phyloP scores from a whole-genome alignment of 2,113 vertebrate genomes.

The Ceyx margarethae region DNA sequence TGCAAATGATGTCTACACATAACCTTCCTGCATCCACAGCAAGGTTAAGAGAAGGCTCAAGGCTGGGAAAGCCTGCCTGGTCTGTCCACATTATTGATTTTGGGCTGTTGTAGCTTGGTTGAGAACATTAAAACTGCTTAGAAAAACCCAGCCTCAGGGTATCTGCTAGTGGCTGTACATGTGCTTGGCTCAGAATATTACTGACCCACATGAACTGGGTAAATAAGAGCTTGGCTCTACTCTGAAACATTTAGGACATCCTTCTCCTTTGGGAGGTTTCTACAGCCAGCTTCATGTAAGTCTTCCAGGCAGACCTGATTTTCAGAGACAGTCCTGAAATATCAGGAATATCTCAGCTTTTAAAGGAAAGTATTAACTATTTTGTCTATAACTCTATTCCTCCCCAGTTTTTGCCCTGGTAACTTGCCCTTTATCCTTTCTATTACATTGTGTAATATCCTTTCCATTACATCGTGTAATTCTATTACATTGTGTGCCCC shows the following conservation, averaged over 20 bases:
- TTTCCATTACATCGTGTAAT: too few species aligned
- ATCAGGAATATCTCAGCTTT: not conserved
- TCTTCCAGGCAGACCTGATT: not conserved
- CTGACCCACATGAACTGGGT: not conserved
- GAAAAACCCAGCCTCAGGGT: not conserved
- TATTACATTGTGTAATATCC: not conserved
- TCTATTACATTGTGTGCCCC: too few species aligned
- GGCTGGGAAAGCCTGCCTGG: constrained; percentile 30
- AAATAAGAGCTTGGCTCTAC: not conserved
- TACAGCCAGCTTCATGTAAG: not conserved
- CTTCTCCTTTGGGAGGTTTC: not conserved
- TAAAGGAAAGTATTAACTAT: not conserved
- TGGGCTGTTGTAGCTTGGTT: not conserved
- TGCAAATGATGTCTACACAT: not conserved
- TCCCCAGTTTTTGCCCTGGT: not conserved
- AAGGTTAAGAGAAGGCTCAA: not conserved
- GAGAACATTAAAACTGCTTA: not conserved
- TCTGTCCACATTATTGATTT: not conserved
- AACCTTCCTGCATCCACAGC: not conserved
- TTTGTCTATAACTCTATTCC: not conserved
- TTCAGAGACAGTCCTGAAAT: not conserved
- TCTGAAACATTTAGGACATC: not conserved
- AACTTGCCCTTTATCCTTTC: not conserved
- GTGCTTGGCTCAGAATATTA: not conserved
- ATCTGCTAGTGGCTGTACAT: not conserved